Base-by-base conservation (phyloP, 2,797 vertebrate species). In the Alosa sapidissima region DNA sequence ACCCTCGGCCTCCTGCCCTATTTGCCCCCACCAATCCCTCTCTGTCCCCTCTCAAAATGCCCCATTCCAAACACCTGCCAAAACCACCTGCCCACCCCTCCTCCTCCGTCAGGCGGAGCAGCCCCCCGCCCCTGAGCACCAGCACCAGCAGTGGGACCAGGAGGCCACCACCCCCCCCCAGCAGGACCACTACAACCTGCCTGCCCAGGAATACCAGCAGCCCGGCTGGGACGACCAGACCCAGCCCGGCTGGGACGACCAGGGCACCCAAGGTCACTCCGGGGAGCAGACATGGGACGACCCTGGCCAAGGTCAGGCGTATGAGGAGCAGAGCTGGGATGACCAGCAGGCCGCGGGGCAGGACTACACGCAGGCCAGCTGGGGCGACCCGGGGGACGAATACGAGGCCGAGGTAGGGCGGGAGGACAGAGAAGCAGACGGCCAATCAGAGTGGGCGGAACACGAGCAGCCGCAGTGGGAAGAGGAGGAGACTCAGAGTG, bases 361-460 rank as follows among this genome's bases (percentile, higher is more conserved):
- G 13, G 81, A 28, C 28, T 28, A 28, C 28, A 28, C 81, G 33
- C 91, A 90, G 87, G 89, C 89, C 21, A 87, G n/a, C 84, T 92
- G 93, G 93, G 92, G 81, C 0, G 55, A 87, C 41, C 91, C 89
- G 82, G 88, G 87, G 81, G 87, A 10, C 28, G 90, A 91, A 0
- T 16, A 75, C 82, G 88, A 86, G 78, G 87, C 13, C 28, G 90
- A 91, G 91, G 92, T 93, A 92, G 91, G 89, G 86, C 86, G 65
- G n/a, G 83, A 49, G 54, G 2, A 8, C 75, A 3, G 14, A 83
- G 68, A 28, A 68, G 19, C 48, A 36, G 58, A 52, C 21, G 19
- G 13, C 3, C 11, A 52, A 49, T 16, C 4, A 52, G 86, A 81
- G 83, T 85, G 87, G 60, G 81, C 28, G 24, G 81, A 84, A 72